Base-by-base conservation (phyloP, 1,140 invertebrate species). In the Trachymyrmex septentrionalis region DNA sequence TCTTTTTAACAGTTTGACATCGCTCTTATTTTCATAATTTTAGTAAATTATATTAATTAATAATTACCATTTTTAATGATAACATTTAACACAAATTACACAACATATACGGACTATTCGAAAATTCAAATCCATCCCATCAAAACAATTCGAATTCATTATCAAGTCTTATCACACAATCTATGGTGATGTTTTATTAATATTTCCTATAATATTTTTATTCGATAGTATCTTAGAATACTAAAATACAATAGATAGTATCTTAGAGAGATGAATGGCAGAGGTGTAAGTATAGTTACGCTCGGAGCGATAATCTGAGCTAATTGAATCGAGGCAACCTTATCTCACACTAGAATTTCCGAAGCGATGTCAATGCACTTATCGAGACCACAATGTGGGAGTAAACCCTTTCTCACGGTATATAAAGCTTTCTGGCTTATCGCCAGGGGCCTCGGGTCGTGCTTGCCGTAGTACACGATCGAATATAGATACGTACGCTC, bases 301-400 rank as follows among this genome's bases (percentile, higher is more conserved):
- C 24, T 14, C 4, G n/a, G 44, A n/a, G 30, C 27, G 30, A 64
- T 76, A 64, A 76, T 76, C n/a, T n/a, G 24, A 34, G 24, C 78
- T 69, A 59, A 80, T 80, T 81, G 53, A 80, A 48, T 66, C 53
- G 59, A 61, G 27, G n/a, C 64, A 38, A 50, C 7, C 19, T 67
- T 66, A 48, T 81, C 61, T 14, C 27, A 44, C 30, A 81, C 78
- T 78, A 78, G 80, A 89, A 89, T 91, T 91, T 90, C 87, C 63
- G 85, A 78, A 66, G 82, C 85, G 84, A 90, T 92, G 92, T 91
- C 90, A 90, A 92, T 91, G 92, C 92, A 90, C 92, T 88, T 91
- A 91, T 91, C 87, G 91, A 88, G 72, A 86, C 67, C 63, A 82
- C 86, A 75, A 75, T 72, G 87, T 67, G 77, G 77, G 64, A 66